phyloP scores from a whole-genome alignment of 2,113 vertebrate genomes.

The Clarias batrachus region DNA sequence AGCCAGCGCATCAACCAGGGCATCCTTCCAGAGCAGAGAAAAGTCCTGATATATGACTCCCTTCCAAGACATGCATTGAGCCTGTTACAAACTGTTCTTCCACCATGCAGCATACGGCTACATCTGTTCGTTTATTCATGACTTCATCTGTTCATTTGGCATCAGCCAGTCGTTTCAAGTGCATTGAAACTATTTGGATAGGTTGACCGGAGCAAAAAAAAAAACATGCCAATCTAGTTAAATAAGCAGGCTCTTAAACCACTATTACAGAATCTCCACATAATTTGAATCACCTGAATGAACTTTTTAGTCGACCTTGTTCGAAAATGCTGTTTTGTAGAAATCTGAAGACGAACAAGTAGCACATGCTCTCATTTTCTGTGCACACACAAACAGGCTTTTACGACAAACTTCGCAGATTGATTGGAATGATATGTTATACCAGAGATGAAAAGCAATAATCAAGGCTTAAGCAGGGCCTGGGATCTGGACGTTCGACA shows the following conservation, averaged over 20 bases:
- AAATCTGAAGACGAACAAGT: neutral
- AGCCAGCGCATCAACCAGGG: neutral
- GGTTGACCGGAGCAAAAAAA: neutral
- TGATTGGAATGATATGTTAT: conserved; percentile 8
- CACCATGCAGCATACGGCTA: neutral
- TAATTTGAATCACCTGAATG: conserved; percentile 20
- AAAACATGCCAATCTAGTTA: conserved; percentile 9
- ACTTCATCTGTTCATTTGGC: conserved; percentile 1
- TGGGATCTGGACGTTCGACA: conserved; percentile 65
- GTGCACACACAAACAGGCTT: neutral
- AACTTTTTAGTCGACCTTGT: neutral
- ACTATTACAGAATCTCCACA: neutral
- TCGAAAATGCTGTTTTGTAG: conserved; percentile 4
- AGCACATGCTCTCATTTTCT: neutral
- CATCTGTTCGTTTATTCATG: conserved; percentile 13
- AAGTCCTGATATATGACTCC: neutral
- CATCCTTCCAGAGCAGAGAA: neutral
- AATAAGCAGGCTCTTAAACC: neutral
- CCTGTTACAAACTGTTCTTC: neutral
- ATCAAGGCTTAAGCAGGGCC: conserved; percentile 34
- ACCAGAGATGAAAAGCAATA: neutral
- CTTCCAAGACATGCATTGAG: neutral
- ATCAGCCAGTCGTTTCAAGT: neutral
- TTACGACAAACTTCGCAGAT: conserved; percentile 29
- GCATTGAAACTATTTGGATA: conserved; percentile 12